Conservation (phyloP, 2,797 vertebrate genomes). For the Ambastaia sidthimunki region DNA sequence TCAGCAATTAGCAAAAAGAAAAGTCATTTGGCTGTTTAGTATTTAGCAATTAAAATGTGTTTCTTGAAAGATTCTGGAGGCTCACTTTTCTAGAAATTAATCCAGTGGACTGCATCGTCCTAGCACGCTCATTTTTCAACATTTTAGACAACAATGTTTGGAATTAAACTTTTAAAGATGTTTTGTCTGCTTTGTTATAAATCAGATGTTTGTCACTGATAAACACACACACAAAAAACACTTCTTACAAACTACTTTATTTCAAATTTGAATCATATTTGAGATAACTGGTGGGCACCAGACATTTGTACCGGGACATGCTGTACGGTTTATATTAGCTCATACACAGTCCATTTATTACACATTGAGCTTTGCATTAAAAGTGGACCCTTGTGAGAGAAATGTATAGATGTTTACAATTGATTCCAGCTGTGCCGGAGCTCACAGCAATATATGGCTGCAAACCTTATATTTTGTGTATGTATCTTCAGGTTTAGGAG, state of each 20-base stretch:
- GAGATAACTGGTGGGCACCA: conserved; percentile 20
- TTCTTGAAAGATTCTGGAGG: conserved; percentile 13
- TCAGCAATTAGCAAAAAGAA: conserved; percentile 46
- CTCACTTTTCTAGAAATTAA: conserved; percentile 1
- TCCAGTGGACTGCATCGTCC: not conserved
- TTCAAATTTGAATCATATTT: conserved; percentile 4
- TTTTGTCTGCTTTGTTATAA: not conserved
- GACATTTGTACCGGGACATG: not conserved
- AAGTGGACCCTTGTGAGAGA: conserved; percentile 26
- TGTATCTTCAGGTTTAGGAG: too few species aligned
- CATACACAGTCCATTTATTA: conserved; percentile 37
- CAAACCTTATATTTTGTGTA: not conserved
- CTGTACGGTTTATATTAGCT: conserved; percentile 24
- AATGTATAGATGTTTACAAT: conserved; percentile 31
- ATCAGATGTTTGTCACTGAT: not conserved
- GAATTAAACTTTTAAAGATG: not conserved
- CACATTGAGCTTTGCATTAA: conserved; percentile 28
- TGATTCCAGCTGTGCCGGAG: conserved; percentile 26
- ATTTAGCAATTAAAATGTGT: conserved; percentile 40
- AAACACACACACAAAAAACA: not conserved
- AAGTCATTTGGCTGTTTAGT: conserved; percentile 36
- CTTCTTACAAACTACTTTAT: not conserved
- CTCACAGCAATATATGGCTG: not conserved
- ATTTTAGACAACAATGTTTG: not conserved
- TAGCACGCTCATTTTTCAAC: not conserved